Evolutionary conservation across 2,888 invertebrate genomes (phyloP), one percentile per base, ranked within the genome.

Genomic region (Lysandra coridon): DNA sequence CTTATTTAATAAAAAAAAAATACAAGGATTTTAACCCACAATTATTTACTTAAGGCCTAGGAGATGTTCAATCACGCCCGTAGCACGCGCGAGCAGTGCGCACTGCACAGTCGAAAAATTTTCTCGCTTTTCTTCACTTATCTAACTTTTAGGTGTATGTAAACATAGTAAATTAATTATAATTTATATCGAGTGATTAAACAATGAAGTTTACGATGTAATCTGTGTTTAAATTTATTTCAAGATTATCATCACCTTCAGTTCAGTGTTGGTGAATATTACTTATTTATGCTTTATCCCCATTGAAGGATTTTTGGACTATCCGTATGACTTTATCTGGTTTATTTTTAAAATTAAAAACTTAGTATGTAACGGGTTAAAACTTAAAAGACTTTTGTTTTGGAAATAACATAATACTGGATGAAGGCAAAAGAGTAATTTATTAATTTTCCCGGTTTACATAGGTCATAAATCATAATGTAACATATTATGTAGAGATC

Each of bases 121-220:
- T 4, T 69, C 69, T 0, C 69, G 12, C 69, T 33, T 69, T 69
- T 12, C 69, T 69, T 17, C 4, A 17, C 69, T 69, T 69, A 69
- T 69, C 69, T 69, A 33, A 17, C 12, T 69, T 69, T 69, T 69
- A 69, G 69, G 33, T 37, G 4, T 33, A 33, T 37, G 69, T 37
- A 14, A 69, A 69, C 69, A 69, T 30, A 30, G 12, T 64, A 64
- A 37, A 69, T 37, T 69, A 69, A 69, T 69, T 69, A 37, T 37
- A 69, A 14, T 62, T 14, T 62, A n/a, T 30, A 69, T 12, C 4
- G 33, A 30, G 64, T 12, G 23, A 69, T 69, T 69, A 69, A 69
- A 69, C 33, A 30, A 69, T 69, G 12, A 69, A 69, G 64, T 69
- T 69, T 69, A 69, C 69, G 33, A 69, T 69, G 69, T 4, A 14